These are phyloP conservation scores for Acrocephalus scirpaceus DNA, from an alignment of 2,797 vertebrate genomes.

Conservation along the genomic window DNA sequence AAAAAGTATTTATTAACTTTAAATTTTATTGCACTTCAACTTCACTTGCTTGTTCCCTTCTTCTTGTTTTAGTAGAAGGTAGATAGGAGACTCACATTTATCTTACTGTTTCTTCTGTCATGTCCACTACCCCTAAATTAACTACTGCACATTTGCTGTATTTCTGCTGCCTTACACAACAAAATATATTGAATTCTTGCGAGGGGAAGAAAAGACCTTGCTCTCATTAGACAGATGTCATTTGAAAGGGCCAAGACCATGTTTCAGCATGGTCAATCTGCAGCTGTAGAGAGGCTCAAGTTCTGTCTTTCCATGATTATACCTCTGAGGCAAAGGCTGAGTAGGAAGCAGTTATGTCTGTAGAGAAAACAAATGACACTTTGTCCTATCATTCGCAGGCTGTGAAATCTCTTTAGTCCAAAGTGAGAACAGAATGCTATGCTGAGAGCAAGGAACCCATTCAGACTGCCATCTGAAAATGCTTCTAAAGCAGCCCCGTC, in stretches of 20 bases:
- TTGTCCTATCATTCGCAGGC: constrained; percentile 19
- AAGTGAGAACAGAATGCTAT: constrained; percentile 38
- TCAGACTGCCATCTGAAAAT: background rate
- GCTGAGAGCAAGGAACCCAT: constrained; percentile 18
- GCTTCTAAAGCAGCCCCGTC: background rate
- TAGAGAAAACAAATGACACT: constrained; percentile 49
- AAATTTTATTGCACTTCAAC: background rate
- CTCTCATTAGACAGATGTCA: constrained; percentile 17
- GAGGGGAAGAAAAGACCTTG: background rate
- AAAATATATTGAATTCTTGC: background rate
- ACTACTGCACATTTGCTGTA: background rate
- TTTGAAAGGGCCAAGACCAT: constrained; percentile 18
- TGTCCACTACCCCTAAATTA: background rate
- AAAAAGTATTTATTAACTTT: constrained; percentile 1
- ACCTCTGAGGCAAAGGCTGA: constrained; percentile 48
- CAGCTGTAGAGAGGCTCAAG: constrained; percentile 6
- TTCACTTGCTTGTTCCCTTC: background rate
- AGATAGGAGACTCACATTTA: background rate
- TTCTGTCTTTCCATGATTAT: constrained; percentile 4
- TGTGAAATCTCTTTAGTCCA: constrained; percentile 48
- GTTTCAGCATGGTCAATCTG: background rate
- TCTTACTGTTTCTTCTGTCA: constrained; percentile 18
- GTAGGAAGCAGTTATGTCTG: constrained; percentile 32
- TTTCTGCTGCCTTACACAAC: constrained; percentile 3
- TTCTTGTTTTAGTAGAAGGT: constrained; percentile 19